A percentile compares a stretch with the other conserved stretches of the same genome.
Conservation (phyloP, 2,888 invertebrate genomes). For the Trissolcus brochymenae region DNA sequence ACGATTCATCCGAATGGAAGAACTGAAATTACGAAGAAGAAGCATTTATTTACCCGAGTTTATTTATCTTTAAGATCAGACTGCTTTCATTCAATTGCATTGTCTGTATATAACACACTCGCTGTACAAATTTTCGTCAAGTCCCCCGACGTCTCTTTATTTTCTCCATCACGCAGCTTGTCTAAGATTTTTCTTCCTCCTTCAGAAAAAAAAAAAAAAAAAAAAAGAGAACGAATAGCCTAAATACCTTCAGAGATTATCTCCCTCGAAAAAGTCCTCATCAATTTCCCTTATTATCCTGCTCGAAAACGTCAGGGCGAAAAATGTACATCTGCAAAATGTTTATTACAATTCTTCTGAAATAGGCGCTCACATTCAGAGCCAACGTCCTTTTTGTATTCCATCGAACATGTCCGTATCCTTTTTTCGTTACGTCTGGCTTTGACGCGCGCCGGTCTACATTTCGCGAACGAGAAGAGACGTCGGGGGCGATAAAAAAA, state of each 20-base stretch:
- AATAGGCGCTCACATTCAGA: too few relatives aligned
- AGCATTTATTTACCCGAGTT: constrained; percentile 43
- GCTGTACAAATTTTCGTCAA: constrained; percentile 16
- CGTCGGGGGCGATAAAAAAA: constrained; percentile 41
- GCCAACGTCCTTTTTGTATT: constrained; percentile 29
- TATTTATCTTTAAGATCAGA: constrained; percentile 41
- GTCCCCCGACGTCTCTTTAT: constrained; percentile 6
- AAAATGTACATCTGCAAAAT: not conserved
- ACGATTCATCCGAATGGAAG: constrained; percentile 18
- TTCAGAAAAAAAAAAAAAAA: too few relatives aligned
- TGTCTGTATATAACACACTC: constrained; percentile 24
- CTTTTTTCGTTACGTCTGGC: constrained; percentile 39
- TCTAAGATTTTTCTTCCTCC: too few relatives aligned
- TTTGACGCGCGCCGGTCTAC: constrained; percentile 52
- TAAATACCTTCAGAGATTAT: too few relatives aligned
- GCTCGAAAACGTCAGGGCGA: not conserved
- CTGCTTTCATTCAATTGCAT: constrained; percentile 36
- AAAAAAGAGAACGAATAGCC: too few relatives aligned
- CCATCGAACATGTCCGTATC: constrained; percentile 40
- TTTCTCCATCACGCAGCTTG: too few relatives aligned
- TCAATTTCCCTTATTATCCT: not conserved
- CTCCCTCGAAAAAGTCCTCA: not conserved
- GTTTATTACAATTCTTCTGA: not conserved
- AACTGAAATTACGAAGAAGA: constrained; percentile 37
- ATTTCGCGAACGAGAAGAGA: constrained; percentile 45